These are phyloP conservation scores for Diploscapter pachys DNA, from an alignment of 1,140 invertebrate species.

Conservation along the genomic window DNA sequence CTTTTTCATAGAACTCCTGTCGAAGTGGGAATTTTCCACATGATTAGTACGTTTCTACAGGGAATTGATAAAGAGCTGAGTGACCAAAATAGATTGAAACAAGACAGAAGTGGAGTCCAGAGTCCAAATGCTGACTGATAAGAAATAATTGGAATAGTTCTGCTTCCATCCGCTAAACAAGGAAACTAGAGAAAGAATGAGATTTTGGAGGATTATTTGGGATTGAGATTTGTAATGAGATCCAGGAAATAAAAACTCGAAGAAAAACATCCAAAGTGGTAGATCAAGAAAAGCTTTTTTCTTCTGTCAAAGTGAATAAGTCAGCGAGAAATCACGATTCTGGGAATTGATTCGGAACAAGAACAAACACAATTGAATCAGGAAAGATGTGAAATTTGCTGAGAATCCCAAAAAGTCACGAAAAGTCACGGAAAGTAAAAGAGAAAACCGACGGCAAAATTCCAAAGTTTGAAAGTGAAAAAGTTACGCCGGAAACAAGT, in stretches of 20 bases:
- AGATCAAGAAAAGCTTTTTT: constrained; percentile 1
- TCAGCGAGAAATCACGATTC: background rate
- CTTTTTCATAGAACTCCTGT: background rate
- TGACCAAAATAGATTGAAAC: constrained; percentile 14
- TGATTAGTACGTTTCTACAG: no score
- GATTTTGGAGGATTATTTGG: no score
- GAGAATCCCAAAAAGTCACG: background rate
- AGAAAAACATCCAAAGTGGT: background rate
- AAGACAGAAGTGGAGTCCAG: background rate
- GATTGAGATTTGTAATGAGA: background rate
- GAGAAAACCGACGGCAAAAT: background rate
- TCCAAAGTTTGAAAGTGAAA: background rate
- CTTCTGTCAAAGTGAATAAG: background rate
- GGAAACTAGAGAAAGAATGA: no score
- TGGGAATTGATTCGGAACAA: background rate
- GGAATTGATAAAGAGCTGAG: no score
- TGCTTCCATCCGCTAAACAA: background rate
- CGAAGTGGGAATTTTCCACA: background rate
- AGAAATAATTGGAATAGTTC: background rate
- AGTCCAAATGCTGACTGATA: background rate
- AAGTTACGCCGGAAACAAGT: no score
- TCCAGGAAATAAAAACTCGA: background rate
- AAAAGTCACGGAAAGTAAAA: background rate
- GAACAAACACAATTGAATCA: background rate
- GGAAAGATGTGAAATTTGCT: background rate